Percentiles rank a stretch among this genome's conserved stretches.
phyloP scores from a whole-genome alignment of 1,140 invertebrate genomes.

The Leguminivora glycinivorella region DNA sequence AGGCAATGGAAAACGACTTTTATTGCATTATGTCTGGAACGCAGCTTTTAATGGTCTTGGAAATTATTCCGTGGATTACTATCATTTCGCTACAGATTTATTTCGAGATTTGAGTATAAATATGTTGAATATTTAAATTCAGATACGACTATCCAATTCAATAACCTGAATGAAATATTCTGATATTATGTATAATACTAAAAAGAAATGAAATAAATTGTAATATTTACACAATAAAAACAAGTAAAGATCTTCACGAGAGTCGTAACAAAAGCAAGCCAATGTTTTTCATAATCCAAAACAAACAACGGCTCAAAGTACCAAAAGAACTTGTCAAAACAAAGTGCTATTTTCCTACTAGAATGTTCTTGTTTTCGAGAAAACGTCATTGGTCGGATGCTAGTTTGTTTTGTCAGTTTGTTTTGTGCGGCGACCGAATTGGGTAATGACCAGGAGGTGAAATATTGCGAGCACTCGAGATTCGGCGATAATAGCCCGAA shows the following conservation, averaged over 20 bases:
- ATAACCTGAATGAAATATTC: too few species aligned
- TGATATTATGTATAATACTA: too few species aligned
- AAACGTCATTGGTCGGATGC: constrained; percentile 21
- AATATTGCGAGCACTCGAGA: constrained; percentile 18
- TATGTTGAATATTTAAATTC: background rate
- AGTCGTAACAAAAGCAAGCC: background rate
- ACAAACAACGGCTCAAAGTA: constrained; percentile 22
- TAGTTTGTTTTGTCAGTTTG: constrained; percentile 28
- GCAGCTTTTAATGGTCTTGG: background rate
- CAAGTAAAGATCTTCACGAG: too few species aligned
- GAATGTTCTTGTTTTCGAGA: constrained; percentile 27
- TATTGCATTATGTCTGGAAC: constrained; percentile 2
- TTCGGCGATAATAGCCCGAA: constrained; percentile 16
- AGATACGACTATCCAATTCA: too few species aligned
- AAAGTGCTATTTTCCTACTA: constrained; percentile 26
- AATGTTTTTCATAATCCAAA: constrained; percentile 25
- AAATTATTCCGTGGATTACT: background rate
- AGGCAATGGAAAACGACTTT: constrained; percentile 23
- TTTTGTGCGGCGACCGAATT: constrained; percentile 28
- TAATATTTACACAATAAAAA: too few species aligned
- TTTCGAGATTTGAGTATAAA: background rate
- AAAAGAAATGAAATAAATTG: too few species aligned
- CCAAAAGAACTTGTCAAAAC: constrained; percentile 18
- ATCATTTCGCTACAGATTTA: background rate
- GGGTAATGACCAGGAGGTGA: constrained; percentile 26